These are phyloP conservation scores for Nixonia krombeini DNA, from an alignment of 1,140 invertebrate species.

Conservation along the genomic window DNA sequence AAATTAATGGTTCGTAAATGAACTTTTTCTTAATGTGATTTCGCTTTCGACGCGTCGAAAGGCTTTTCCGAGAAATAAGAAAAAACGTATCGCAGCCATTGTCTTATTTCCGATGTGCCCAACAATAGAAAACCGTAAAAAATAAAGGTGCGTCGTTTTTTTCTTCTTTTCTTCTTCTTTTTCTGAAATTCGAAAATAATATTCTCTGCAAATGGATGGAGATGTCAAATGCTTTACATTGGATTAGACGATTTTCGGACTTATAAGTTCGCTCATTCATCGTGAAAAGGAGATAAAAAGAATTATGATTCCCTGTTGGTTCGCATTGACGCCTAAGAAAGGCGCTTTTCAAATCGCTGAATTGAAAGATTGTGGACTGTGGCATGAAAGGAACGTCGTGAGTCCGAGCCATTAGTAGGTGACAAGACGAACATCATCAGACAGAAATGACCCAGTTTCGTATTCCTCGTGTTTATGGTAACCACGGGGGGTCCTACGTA, in stretches of 20 bases:
- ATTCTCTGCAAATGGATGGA: no score
- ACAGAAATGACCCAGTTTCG: slow-evolving; percentile 39
- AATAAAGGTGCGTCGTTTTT: no score
- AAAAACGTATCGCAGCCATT: no score
- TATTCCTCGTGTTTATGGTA: slow-evolving; percentile 37
- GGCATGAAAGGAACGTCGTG: neutral
- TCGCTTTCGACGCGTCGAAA: no score
- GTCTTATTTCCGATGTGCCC: no score
- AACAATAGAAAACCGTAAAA: no score
- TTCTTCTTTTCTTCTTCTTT: no score
- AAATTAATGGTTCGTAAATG: neutral
- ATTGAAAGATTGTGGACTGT: neutral
- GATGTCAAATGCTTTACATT: no score
- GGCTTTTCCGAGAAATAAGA: no score
- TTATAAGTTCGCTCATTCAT: neutral
- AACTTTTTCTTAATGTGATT: neutral
- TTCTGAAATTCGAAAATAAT: no score
- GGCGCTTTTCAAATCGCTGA: neutral
- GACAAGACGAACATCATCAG: neutral
- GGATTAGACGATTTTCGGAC: neutral
- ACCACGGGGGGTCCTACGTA: slow-evolving; percentile 3
- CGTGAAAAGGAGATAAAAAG: neutral
- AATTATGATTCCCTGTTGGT: neutral
- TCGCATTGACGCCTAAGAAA: neutral
- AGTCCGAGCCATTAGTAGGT: slow-evolving; percentile 1